These are phyloP conservation scores for Ptilodon capucinus DNA, from an alignment of 2,888 invertebrate species.

Conservation along the genomic window DNA sequence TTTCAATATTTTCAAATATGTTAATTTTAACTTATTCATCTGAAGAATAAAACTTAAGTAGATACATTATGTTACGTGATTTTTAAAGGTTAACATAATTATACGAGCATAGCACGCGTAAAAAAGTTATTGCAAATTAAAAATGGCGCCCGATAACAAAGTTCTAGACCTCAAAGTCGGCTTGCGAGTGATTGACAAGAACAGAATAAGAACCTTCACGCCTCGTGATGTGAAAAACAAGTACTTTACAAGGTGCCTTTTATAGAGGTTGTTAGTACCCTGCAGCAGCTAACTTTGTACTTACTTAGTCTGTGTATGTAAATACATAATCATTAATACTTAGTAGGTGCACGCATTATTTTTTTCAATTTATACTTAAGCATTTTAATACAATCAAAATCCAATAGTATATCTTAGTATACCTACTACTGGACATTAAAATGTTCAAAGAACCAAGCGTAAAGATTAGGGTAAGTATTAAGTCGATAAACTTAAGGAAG, in stretches of 20 bases:
- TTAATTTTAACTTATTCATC: too few relatives aligned
- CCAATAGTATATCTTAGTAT: too few relatives aligned
- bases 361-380: too few relatives aligned
- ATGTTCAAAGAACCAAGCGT: too few relatives aligned
- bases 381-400: too few relatives aligned
- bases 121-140: slow-evolving; percentile 23
- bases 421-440: too few relatives aligned
- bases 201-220: slow-evolving; percentile 48
- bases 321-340: slow-evolving; percentile 21
- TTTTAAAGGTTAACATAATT: neutral
- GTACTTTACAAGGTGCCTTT: slow-evolving; percentile 29
- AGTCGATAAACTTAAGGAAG: too few relatives aligned
- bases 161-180: slow-evolving; percentile 39
- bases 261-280: slow-evolving; percentile 19
- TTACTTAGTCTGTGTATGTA: slow-evolving; percentile 5
- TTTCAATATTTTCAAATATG: too few relatives aligned
- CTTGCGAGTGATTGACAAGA: slow-evolving; percentile 51
- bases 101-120: slow-evolving; percentile 1
- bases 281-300: slow-evolving; percentile 2
- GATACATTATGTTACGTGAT: too few relatives aligned
- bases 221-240: slow-evolving; percentile 41
- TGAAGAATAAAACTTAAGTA: too few relatives aligned
- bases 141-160: slow-evolving; percentile 40
- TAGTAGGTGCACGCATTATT: too few relatives aligned
- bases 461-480: too few relatives aligned